Base-by-base conservation (phyloP, 2,797 vertebrate genomes). In the Crypturellus tataupa region DNA sequence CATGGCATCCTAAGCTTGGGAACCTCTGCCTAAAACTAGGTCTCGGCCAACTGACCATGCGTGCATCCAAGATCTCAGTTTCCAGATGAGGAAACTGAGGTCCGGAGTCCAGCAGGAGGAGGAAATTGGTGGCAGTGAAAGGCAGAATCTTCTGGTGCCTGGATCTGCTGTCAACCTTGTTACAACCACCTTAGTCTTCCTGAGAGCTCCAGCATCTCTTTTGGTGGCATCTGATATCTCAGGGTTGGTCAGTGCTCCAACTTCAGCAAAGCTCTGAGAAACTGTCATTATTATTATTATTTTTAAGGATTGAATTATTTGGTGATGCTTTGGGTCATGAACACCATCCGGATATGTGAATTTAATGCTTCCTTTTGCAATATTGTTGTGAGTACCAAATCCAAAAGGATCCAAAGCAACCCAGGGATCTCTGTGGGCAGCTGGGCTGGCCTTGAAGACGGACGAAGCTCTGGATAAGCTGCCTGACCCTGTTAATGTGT, bases 401-500 rank as follows among this genome's bases (percentile, higher is more conserved):
- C 49, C 49, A 25, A 51, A 25, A 24, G 14, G 17, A 31, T n/a
- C 40, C 46, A 10, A 20, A 64, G 25, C 65, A 29, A 25, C 24
- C 35, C 14, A 1, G 4, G 1, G 6, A 10, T 19, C 46, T 40
- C 37, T 2, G 0, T 2, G 12, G 60, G 40, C 3, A 4, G 9
- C 29, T 17, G 37, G 42, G 37, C 44, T 40, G 44, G 4, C 4
- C 1, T 1, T 12, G 49, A 27, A n/a, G 33, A 31, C 4, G 56
- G 47, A 20, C 9, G 2, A 47, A 33, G 67, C 31, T 82, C 81
- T 14, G 0, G 5, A 12, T 2, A 0, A 0, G 1, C 39, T 2
- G n/a, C n/a, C 29, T 1, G 0, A 5, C n/a, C 4, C 42, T 19
- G 0, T 33, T 5, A n/a, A 11, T 0, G 11, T 0, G 0, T 5